Evolutionary conservation across 1,140 invertebrate genomes (phyloP).

Genomic region (Antheraea pernyi): DNA sequence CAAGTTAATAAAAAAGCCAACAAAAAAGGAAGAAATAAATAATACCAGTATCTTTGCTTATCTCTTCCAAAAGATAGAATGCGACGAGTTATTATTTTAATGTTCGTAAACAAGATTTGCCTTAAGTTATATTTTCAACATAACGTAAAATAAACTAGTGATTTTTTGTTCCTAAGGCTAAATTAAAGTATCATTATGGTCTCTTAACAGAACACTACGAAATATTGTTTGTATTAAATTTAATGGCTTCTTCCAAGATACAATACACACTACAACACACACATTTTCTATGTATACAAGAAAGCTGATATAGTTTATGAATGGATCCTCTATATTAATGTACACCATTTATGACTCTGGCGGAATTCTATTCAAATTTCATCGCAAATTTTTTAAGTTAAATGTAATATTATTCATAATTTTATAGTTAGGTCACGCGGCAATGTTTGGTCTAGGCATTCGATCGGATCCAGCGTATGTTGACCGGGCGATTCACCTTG

Average conservation of each 20-base stretch:
- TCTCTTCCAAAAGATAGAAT: too few relatives aligned
- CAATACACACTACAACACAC: too few relatives aligned
- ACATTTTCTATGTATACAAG: neutral
- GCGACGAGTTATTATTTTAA: too few relatives aligned
- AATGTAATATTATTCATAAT: conserved; percentile 46
- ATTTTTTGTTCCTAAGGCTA: conserved; percentile 30
- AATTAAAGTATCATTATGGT: conserved; percentile 24
- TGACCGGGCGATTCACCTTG: conserved; percentile 76
- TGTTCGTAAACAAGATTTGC: too few relatives aligned
- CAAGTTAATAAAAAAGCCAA: too few relatives aligned
- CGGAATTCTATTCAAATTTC: conserved; percentile 11
- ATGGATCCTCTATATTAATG: neutral
- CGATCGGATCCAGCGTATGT: conserved; percentile 62
- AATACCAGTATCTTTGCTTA: too few relatives aligned
- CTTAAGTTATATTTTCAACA: too few relatives aligned
- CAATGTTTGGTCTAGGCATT: conserved; percentile 72
- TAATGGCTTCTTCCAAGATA: conserved; percentile 4
- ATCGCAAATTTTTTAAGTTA: conserved; percentile 33
- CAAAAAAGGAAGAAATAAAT: too few relatives aligned
- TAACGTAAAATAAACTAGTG: neutral
- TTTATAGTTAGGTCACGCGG: conserved; percentile 59
- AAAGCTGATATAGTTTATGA: neutral
- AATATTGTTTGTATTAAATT: conserved; percentile 23
- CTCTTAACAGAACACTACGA: conserved; percentile 18
- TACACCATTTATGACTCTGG: conserved; percentile 3